Base-by-base conservation (phyloP, 2,888 invertebrate species). In the Biston betularia region DNA sequence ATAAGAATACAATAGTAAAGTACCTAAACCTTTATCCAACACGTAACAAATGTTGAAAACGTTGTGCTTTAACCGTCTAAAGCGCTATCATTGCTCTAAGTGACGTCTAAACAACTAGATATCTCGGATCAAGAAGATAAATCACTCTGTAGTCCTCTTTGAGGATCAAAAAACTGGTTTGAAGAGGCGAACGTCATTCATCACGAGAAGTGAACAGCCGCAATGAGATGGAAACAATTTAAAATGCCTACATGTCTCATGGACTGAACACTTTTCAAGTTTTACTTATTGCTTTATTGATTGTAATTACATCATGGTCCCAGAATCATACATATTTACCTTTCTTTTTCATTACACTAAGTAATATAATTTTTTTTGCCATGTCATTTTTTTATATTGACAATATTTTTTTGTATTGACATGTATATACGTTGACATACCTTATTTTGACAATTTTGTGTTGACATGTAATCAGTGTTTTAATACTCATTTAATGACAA, bases 241-340 rank as follows among this genome's bases (percentile, higher is more conserved):
- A 70, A 77, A 78, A 75, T 74, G 66, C 64, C 72, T 62, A 58
- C 71, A 69, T 65, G 58, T 68, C 60, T 72, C 69, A 70, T 67
- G n/a, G n/a, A n/a, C n/a, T n/a, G n/a, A n/a, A 65, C 80, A 74
- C 69, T 65, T 75, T 71, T 74, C 71, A 68, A 78, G 69, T 75
- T 66, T 60, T 42, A 42, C 24, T 42, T 15, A n/a, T 11, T 53
- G 1, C 38, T 14, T 40, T 34, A n/a, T 50, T 34, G 70, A 69
- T 70, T 6, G 35, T 6, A 35, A 35, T 35, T 35, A 35, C 35
- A 35, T 4, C 35, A 7, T 35, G 4, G 35, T 35, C 35, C 7
- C 35, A 7, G 35, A 35, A 35, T 7, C 54, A 65, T 63, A 60
- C n/a, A n/a, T n/a, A n/a, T n/a, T n/a, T n/a, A n/a, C n/a, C n/a